Base-by-base conservation (phyloP, 2,797 vertebrate species). In the Brachyalestes nurse region DNA sequence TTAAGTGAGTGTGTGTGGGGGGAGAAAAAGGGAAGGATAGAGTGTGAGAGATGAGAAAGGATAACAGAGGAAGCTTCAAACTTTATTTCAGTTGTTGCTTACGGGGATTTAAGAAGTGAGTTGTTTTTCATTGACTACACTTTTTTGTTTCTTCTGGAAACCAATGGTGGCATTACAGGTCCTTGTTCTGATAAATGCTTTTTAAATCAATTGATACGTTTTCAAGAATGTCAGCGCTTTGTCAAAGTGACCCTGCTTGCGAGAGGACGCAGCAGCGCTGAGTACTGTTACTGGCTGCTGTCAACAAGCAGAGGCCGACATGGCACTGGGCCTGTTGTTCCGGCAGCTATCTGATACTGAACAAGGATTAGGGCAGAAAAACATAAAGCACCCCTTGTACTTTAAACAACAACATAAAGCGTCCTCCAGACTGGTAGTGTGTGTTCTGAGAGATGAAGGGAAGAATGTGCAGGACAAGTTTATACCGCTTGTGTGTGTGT, bases 311-410 rank as follows among this genome's bases (percentile, higher is more conserved):
- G 58, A 78, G 71, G 73, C 83, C 75, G 79, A 75, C 79, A 82
- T 82, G 83, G 76, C 83, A 81, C 66, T 14, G 60, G 28, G 83
- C 65, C 83, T 78, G 79, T 82, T 84, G 83, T 82, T 82, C 75
- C 8, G 23, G 70, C 81, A 78, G 81, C 77, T 82, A 82, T 78
- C 75, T 78, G 81, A 82, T 82, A 82, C 81, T 53, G 76, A 82
- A 78, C 81, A 82, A 69, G 81, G 81, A 82, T 82, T 82, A 78
- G 81, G 62, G 62, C 71, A 60, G 71, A 65, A 74, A 74, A 78
- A 82, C 76, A 82, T 78, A 82, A 82, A 82, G 75, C 76, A 74
- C 81, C 61, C 45, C 75, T 82, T 82, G 81, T 82, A 78, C 76
- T 78, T 78, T 78, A 78, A 82, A 82, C 75, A 82, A 78, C 81